A percentile compares a stretch with the other conserved stretches of the same genome.
Conservation (phyloP, 2,797 vertebrate genomes). For the Oophaga sylvatica region DNA sequence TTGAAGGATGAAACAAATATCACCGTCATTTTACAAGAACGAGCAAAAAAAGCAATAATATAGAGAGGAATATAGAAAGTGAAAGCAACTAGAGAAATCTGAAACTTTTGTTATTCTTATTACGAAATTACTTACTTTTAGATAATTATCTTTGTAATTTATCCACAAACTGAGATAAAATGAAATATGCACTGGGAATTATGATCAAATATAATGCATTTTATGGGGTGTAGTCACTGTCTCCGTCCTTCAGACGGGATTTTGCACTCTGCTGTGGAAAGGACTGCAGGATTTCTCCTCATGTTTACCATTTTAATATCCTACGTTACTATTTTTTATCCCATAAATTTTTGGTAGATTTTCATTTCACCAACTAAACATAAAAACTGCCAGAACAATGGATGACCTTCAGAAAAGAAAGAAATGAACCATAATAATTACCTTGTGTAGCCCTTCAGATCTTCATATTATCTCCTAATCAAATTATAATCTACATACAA, state of each 20-base stretch:
- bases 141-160: background rate
- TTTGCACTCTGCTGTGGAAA: background rate
- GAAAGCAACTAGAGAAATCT: background rate
- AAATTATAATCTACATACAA: constrained; percentile 2
- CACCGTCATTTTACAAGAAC: background rate
- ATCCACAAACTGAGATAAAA: background rate
- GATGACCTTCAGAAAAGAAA: background rate
- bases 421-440: background rate
- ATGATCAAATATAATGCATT: background rate
- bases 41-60: too few species aligned
- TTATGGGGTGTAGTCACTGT: background rate
- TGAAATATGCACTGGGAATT: background rate
- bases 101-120: background rate
- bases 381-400: background rate
- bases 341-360: background rate
- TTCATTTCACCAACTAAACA: background rate
- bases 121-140: background rate
- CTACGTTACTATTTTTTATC: background rate
- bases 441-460: background rate
- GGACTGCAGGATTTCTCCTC: background rate
- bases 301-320: background rate
- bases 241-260: background rate
- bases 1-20: background rate
- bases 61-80: constrained; percentile 1
- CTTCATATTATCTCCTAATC: background rate